Percentiles rank a stretch among this genome's conserved stretches.
Evolutionary conservation across 2,113 vertebrate genomes (phyloP).

Genomic region (Bubalus kerabau): DNA sequence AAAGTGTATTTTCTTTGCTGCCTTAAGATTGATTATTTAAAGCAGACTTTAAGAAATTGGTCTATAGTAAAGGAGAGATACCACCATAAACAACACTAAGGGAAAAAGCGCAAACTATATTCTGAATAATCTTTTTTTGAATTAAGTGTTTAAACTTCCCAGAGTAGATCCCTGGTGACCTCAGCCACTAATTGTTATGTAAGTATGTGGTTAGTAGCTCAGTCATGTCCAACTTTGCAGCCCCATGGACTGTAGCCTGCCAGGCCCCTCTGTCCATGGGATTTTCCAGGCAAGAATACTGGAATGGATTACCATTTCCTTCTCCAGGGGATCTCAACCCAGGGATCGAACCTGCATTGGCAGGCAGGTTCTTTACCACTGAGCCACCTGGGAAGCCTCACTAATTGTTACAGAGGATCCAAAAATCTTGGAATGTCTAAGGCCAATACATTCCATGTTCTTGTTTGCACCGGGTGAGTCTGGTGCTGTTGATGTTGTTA

Average conservation of each 20-base stretch:
- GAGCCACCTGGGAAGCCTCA: background rate
- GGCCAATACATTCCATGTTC: background rate
- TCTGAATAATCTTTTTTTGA: background rate
- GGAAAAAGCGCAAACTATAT: background rate
- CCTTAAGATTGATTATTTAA: conserved; percentile 1
- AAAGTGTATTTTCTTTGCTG: background rate
- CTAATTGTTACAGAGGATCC: background rate
- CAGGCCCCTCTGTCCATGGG: background rate
- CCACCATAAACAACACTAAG: background rate
- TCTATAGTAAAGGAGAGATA: background rate
- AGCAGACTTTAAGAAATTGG: background rate
- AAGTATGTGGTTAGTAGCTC: background rate
- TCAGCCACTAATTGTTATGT: background rate
- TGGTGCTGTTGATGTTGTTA: background rate
- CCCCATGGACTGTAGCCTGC: background rate
- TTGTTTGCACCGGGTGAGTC: background rate
- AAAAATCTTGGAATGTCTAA: background rate
- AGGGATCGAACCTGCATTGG: background rate
- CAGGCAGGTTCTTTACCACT: background rate
- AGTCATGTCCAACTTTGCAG: background rate
- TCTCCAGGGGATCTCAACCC: background rate
- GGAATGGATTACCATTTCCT: background rate
- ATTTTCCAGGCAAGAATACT: background rate
- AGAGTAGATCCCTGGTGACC: background rate
- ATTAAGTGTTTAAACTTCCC: background rate